Evolutionary conservation across 2,113 vertebrate species (phyloP).

Genomic region (Cyanoliseus patagonus): DNA sequence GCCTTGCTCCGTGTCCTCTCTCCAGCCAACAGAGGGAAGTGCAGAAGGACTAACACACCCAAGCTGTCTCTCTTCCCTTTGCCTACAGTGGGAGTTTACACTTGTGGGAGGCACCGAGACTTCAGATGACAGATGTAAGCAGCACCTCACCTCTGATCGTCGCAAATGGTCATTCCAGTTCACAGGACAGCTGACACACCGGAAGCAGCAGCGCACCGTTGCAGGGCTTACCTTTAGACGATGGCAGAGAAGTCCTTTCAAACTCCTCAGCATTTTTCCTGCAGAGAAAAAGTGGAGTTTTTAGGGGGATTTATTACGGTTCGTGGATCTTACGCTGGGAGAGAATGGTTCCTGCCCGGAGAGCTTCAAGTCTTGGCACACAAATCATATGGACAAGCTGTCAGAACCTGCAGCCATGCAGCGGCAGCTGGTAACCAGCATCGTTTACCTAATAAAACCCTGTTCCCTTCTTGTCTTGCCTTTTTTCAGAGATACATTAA

Average conservation of each 20-base stretch:
- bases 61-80: not conserved
- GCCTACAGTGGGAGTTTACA: not conserved
- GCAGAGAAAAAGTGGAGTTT: not conserved
- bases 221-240: slow-evolving; percentile 52
- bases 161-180: not conserved
- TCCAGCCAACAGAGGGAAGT: not conserved
- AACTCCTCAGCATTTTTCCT: slow-evolving; percentile 65
- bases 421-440: not conserved
- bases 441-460: not conserved
- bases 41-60: rapidly evolving
- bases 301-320: not conserved
- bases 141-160: not conserved
- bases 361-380: not conserved
- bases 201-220: not conserved
- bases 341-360: not conserved
- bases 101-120: not conserved
- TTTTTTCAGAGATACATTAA: not conserved
- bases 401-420: not conserved
- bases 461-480: not conserved
- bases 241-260: not conserved
- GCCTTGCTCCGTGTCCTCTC: rapidly evolving
- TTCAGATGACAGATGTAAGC: not conserved
- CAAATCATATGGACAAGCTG: not conserved
- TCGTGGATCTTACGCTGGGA: not conserved
- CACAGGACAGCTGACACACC: not conserved